phyloP scores from a whole-genome alignment of 2,797 vertebrate genomes.

The Notamacropus eugenii region DNA sequence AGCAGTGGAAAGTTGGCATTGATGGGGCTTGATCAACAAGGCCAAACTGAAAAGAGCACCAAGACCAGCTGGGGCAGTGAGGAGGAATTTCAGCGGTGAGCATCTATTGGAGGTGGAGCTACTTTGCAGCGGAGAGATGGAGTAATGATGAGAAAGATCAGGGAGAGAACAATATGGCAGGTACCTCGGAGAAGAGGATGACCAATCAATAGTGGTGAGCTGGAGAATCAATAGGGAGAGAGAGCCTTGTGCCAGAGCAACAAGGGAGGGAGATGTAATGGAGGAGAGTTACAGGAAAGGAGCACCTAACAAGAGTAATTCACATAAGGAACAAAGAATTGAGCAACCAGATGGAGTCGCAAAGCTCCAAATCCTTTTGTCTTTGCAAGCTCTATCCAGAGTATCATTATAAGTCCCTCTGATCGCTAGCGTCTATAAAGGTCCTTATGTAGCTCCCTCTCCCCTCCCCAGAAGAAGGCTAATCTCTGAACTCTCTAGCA shows the following conservation, averaged over 20 bases:
- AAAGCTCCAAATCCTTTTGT: background rate
- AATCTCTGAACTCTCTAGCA: background rate
- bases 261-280: background rate
- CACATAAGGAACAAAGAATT: background rate
- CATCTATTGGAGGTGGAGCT: background rate
- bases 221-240: background rate
- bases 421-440: background rate
- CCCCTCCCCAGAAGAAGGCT: background rate
- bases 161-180: background rate
- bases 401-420: background rate
- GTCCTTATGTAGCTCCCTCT: background rate
- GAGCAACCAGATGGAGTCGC: background rate
- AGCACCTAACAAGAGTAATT: background rate
- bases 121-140: background rate
- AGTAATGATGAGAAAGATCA: background rate
- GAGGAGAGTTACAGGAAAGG: background rate
- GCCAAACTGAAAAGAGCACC: background rate
- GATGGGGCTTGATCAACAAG: background rate
- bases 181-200: background rate
- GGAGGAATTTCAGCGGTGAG: background rate
- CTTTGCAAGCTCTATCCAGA: background rate
- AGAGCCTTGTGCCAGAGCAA: background rate
- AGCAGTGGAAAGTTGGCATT: background rate
- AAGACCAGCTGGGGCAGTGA: background rate
- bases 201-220: background rate